Evolutionary conservation across 2,888 invertebrate genomes (phyloP), one percentile per base, ranked within the genome.

Genomic region (Melanargia galathea): DNA sequence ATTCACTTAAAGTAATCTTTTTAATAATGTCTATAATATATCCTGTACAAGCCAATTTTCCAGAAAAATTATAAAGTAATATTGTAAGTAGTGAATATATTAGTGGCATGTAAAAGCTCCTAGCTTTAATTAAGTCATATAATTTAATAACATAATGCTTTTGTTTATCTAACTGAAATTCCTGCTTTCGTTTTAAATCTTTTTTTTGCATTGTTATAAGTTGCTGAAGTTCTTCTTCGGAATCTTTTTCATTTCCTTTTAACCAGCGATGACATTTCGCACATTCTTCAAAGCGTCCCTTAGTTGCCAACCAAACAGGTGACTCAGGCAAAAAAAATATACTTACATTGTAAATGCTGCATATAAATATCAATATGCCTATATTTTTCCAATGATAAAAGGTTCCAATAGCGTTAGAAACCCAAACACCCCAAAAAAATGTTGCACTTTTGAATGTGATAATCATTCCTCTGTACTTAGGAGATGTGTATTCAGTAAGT

Each of bases 341-440:
- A 18, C 51, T 40, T 30, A 58, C 26, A 11, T 46, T 49, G 20
- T 59, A 65, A 13, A 54, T 5, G 7, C 61, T 54, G 13, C 58
- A 55, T 13, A 24, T 4, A 43, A 43, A 65, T 1, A 74, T 73
- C 2, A 75, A n/a, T 30, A 74, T 26, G 0, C 45, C 68, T 22
- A 78, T 75, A 54, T 70, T 70, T 16, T 68, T 76, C 77, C 76
- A 78, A 66, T 74, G 56, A 1, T 64, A 70, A 57, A 71, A 75
- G 0, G 75, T 73, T 4, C 79, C 79, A 8, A 78, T 71, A 0
- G 75, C 71, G 40, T 79, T 79, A 5, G 79, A 70, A 5, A 72
- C 68, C 75, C 77, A 78, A 1, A 77, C 60, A 4, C 77, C 77
- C 75, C 76, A 76, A 8, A 71, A 71, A 1, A 74, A 52, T 1